Percentiles rank a stretch among this genome's conserved stretches.
Conservation (phyloP, 1,140 invertebrate species). For the Cydia fagiglandana region DNA sequence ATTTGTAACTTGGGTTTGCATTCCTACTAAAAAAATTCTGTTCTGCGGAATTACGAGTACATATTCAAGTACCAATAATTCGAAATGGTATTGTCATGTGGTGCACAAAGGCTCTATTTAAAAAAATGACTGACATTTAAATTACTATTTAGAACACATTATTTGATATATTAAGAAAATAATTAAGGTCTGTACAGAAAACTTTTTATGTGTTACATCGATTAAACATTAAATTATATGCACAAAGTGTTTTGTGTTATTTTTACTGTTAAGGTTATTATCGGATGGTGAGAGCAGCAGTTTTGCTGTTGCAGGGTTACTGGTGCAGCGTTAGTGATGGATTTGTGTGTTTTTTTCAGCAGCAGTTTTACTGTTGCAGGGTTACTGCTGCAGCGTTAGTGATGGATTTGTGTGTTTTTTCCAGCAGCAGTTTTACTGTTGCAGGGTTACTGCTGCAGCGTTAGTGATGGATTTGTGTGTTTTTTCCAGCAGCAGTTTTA, state of each 20-base stretch:
- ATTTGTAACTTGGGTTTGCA: too few relatives aligned
- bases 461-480: too few relatives aligned
- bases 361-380: too few relatives aligned
- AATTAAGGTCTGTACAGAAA: conserved; percentile 57
- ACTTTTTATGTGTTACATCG: conserved; percentile 69
- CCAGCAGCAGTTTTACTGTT: too few relatives aligned
- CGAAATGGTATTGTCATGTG: neutral
- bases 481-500: too few relatives aligned
- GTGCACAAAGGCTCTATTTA: conserved; percentile 20
- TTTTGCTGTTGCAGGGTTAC: too few relatives aligned
- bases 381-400: too few relatives aligned
- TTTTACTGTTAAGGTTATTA: neutral
- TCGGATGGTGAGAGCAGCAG: too few relatives aligned
- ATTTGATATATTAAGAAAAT: conserved; percentile 51
- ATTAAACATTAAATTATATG: conserved; percentile 66
- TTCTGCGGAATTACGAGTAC: neutral
- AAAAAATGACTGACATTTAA: conserved; percentile 50
- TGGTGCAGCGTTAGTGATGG: too few relatives aligned
- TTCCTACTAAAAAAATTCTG: neutral
- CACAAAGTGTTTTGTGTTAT: conserved; percentile 35
- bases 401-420: too few relatives aligned
- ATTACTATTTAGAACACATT: conserved; percentile 46
- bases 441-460: too few relatives aligned
- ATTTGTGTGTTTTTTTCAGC: too few relatives aligned
- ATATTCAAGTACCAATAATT: neutral